These are phyloP conservation scores for Syritta pipiens DNA, from an alignment of 2,888 invertebrate genomes.

Conservation along the genomic window DNA sequence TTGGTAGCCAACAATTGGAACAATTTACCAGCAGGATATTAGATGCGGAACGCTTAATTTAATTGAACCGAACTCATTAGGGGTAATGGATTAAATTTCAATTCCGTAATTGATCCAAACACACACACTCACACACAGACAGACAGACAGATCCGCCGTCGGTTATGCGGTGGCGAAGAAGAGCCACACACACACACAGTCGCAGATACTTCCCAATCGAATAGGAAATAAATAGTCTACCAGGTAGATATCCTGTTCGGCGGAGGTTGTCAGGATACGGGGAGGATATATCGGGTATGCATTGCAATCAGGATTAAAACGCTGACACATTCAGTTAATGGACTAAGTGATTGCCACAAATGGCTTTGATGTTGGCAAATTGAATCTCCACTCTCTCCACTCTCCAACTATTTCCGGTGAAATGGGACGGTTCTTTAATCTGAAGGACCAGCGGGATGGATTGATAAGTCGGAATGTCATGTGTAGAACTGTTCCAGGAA, in stretches of 20 bases:
- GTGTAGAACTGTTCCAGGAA: too few species aligned
- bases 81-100: constrained; percentile 65
- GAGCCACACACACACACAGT: too few species aligned
- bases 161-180: neutral
- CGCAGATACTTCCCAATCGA: too few species aligned
- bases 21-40: constrained; percentile 24
- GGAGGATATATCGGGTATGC: neutral
- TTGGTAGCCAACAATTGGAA: constrained; percentile 18
- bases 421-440: neutral
- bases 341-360: constrained; percentile 51
- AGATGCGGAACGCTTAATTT: constrained; percentile 52
- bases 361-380: constrained; percentile 49
- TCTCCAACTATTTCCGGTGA: neutral
- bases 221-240: constrained; percentile 54
- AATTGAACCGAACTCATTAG: constrained; percentile 59
- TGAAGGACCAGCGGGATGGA: too few species aligned
- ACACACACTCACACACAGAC: constrained; percentile 36
- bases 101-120: constrained; percentile 63
- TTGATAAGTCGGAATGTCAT: too few species aligned
- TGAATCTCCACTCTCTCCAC: constrained; percentile 20
- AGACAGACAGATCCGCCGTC: too few species aligned
- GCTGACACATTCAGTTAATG: constrained; percentile 58
- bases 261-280: neutral
- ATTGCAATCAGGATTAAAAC: constrained; percentile 52
- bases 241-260: constrained; percentile 21